phyloP scores from a whole-genome alignment of 1,140 invertebrate species.

The Drosophila erecta region DNA sequence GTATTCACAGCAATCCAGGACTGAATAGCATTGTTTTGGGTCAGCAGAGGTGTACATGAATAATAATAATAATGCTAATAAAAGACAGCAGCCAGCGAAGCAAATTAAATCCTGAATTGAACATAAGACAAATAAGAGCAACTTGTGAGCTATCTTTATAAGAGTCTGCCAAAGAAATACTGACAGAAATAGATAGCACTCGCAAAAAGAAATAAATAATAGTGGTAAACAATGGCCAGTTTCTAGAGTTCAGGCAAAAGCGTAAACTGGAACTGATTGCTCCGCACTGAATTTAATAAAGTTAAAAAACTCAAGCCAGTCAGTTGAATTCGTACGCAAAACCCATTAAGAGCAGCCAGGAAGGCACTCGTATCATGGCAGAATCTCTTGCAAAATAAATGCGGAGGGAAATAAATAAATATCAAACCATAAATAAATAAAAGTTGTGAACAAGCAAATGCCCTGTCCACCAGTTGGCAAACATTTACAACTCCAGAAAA shows the following conservation, averaged over 20 bases:
- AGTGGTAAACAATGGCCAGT: not conserved
- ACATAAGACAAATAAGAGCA: not conserved
- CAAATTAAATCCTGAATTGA: not conserved
- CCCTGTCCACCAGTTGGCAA: conserved; percentile 60
- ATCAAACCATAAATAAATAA: conserved; percentile 65
- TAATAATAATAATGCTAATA: conserved; percentile 20
- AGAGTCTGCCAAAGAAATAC: not conserved
- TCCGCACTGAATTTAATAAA: conserved; percentile 7
- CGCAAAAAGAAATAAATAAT: conserved; percentile 19
- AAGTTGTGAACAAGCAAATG: conserved; percentile 60
- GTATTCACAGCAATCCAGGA: not conserved
- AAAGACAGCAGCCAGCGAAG: not conserved
- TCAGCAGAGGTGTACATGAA: not conserved
- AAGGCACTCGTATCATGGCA: conserved; percentile 30
- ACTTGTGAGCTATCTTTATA: not conserved
- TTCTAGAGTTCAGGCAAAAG: not conserved
- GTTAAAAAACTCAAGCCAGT: not conserved
- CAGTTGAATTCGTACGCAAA: conserved; percentile 13
- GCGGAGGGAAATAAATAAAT: conserved; percentile 47
- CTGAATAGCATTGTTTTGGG: not conserved
- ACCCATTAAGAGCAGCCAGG: conserved; percentile 31
- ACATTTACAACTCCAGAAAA: conserved; percentile 42
- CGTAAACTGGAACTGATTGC: conserved; percentile 7
- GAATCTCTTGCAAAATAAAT: conserved; percentile 49
- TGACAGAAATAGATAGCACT: conserved; percentile 13